Evolutionary conservation across 2,888 invertebrate genomes (phyloP), one percentile per base, ranked within the genome.

Genomic region (Eubasilissa splendida): DNA sequence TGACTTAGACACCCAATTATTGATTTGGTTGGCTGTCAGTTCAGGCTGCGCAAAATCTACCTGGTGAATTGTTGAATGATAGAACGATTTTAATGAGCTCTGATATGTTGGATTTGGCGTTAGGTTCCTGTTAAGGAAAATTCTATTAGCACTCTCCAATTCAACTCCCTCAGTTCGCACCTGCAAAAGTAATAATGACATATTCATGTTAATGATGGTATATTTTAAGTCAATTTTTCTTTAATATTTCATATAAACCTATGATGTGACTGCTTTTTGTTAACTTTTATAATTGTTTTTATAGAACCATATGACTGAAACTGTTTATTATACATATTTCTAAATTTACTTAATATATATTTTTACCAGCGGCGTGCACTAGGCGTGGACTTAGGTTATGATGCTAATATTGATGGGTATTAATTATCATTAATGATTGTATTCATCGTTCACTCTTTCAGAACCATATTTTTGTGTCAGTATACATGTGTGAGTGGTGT

Each of bases 1-100:
- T 14, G 88, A 87, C 1, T 87, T 85, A 4, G 86, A 87, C 4
- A 92, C 92, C 94, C 94, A 95, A 4, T 86, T 85, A 85, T 95
- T 95, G 53, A 95, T 92, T 0, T 84, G 80, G 3, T 86, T 84
- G 0, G 90, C 88, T 0, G 92, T 88, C 8, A 82, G 83, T 0
- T 84, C 84, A 0, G 89, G 84, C 78, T 93, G 87, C 0, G 82
- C 84, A 84, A 93, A 94, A 86, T 94, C 89, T 0, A 93, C 83
- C 4, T 85, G 85, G 7, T 86, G 85, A 0, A 93, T 84, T 50
- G 91, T 89, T 0, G 92, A 89, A 3, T 86, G 86, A 85, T 93
- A 94, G 77, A 90, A 86, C 1, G 86, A 84, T n/a, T 86, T 86
- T 53, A 93, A 85, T 76, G 87, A 86, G 2, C 86, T 85, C 79